Conservation (phyloP, 2,797 vertebrate genomes). For the Toxotes lorentzi region DNA sequence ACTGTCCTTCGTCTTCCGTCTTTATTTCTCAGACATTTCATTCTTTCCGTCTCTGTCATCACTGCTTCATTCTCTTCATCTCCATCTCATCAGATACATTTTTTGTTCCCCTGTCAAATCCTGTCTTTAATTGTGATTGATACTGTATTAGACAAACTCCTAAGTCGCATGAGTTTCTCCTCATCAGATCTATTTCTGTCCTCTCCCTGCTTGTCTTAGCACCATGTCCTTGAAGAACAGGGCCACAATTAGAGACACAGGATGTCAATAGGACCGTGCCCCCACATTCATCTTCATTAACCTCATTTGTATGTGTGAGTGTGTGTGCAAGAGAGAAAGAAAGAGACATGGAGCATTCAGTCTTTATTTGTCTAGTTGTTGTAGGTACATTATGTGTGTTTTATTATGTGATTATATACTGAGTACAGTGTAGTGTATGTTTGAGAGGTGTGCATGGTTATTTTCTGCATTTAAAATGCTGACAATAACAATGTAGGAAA, state of each 20-base stretch:
- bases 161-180: slow-evolving; percentile 48
- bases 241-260: slow-evolving; percentile 78
- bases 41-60: slow-evolving; percentile 36
- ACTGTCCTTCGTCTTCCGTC: slow-evolving; percentile 22
- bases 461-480: slow-evolving; percentile 46
- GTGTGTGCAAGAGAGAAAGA: slow-evolving; percentile 34
- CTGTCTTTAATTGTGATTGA: slow-evolving; percentile 57
- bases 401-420: slow-evolving; percentile 32
- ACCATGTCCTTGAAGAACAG: slow-evolving; percentile 80
- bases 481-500: slow-evolving; percentile 45
- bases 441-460: slow-evolving; percentile 13
- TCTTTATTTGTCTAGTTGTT: slow-evolving; percentile 24
- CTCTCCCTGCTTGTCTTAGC: slow-evolving; percentile 61
- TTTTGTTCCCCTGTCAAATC: slow-evolving; percentile 27
- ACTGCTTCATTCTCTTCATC: slow-evolving; percentile 34
- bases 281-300: slow-evolving; percentile 87
- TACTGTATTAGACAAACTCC: slow-evolving; percentile 54
- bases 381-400: slow-evolving; percentile 38
- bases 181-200: slow-evolving; percentile 73
- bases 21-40: slow-evolving; percentile 45
- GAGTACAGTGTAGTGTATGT: neutral
- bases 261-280: slow-evolving; percentile 81
- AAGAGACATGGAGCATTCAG: slow-evolving; percentile 23
- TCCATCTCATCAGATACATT: slow-evolving; percentile 25
- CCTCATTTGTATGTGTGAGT: slow-evolving; percentile 80